Conservation (phyloP, 1,140 invertebrate species). For the Heliconius eleuchia region DNA sequence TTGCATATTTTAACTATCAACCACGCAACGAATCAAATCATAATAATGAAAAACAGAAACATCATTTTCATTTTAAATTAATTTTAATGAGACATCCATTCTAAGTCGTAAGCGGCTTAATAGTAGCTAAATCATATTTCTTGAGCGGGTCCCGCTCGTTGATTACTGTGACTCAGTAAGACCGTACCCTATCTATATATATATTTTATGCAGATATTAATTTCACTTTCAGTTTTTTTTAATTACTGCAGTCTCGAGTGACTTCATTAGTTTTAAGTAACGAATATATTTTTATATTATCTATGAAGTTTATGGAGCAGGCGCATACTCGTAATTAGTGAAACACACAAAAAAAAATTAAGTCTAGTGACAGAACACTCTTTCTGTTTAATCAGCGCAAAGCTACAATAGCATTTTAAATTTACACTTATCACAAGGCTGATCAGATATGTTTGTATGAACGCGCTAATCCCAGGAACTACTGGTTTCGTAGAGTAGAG, state of each 20-base stretch:
- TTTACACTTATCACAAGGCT: too few relatives aligned
- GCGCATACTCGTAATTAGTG: too few relatives aligned
- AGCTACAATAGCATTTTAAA: too few relatives aligned
- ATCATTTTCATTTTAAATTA: background rate
- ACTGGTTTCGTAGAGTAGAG: background rate
- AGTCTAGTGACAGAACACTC: too few relatives aligned
- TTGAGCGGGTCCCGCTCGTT: background rate
- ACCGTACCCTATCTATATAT: background rate
- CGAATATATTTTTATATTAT: background rate
- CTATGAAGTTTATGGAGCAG: background rate
- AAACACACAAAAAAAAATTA: too few relatives aligned
- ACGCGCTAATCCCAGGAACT: too few relatives aligned
- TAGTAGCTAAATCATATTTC: background rate
- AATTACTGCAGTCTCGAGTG: background rate
- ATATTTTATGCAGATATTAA: background rate
- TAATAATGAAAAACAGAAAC: background rate
- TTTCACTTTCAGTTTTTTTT: constrained; percentile 2
- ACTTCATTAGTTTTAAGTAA: background rate
- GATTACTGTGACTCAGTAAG: background rate
- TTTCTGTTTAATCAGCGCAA: too few relatives aligned
- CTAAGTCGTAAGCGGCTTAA: background rate
- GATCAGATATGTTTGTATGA: too few relatives aligned
- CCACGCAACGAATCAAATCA: background rate
- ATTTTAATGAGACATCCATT: constrained; percentile 4
- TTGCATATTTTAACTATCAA: too few relatives aligned